Conservation (phyloP, 2,888 invertebrate species). For the Ecliptopera silaceata region DNA sequence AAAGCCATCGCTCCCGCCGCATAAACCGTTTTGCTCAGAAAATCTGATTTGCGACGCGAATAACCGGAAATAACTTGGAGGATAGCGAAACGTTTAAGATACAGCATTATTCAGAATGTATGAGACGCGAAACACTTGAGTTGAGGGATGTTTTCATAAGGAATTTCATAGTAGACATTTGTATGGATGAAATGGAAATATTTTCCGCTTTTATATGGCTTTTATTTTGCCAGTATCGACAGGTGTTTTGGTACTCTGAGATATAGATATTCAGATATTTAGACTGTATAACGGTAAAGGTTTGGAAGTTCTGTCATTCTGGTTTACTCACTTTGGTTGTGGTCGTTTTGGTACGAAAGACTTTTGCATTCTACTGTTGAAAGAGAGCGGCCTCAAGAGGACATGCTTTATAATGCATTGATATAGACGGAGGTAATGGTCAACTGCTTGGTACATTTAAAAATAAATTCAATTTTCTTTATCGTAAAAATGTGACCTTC, state of each 20-base stretch:
- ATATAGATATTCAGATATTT: no score
- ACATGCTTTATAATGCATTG: no score
- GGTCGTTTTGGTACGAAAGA: no score
- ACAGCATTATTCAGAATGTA: conserved; percentile 20
- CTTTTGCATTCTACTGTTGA: no score
- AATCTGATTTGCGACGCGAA: conserved; percentile 37
- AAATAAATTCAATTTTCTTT: no score
- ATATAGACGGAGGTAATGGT: no score
- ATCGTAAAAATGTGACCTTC: no score
- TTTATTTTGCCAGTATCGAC: neutral
- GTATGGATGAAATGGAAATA: conserved; percentile 29
- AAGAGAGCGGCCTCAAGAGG: no score
- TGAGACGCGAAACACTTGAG: conserved; percentile 19
- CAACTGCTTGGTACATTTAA: no score
- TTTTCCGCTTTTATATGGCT: conserved; percentile 1
- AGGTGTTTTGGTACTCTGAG: neutral
- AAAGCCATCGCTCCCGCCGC: conserved; percentile 19
- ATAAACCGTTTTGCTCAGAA: conserved; percentile 37
- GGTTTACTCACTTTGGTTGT: no score
- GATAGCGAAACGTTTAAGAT: conserved; percentile 35
- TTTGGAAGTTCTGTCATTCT: no score
- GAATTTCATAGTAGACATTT: conserved; percentile 32
- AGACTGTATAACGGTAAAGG: no score
- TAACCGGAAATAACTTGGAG: conserved; percentile 29
- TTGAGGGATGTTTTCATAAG: conserved; percentile 30